Evolutionary conservation across 35 echinoderm and acorn worm genomes (phyloP), one percentile per base, ranked within the genome.

Genomic region (Amphiura filiformis): DNA sequence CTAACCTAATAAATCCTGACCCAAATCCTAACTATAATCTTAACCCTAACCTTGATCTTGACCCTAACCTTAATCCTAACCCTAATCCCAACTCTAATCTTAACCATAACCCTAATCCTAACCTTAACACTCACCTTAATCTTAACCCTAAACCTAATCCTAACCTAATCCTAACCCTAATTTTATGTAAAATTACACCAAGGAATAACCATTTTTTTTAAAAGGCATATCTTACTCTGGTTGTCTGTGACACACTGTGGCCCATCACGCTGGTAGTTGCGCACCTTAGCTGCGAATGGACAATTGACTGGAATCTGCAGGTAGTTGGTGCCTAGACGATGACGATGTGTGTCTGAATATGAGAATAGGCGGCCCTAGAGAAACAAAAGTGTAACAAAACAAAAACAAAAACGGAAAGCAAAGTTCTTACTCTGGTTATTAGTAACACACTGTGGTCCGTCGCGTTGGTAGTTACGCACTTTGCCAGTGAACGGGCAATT

Each of bases 301-400:
- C 96, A 99, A 80, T 99, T 99, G 70, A 99, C 96, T 0, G 92
- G 96, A 15, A 99, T 92, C 81, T 99, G 96, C 5, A 95, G 82
- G 79, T 95, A 99, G 90, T 99, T 98, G 79, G 90, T 93, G 30
- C 96, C 96, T 36, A 99, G 93, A 32, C 96, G 80, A 35, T 99
- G 96, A 33, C 93, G 90, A 56, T 99, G 96, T 12, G 96, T 93
- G 80, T 95, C 93, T 2, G 96, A 88, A 80, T 94, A 99, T 18
- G 96, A 95, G 78, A 92, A 94, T 22, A 99, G 88, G 84, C 96
- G 96, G 36, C 93, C 96, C 96, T 99, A 76, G n/a, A 38, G 57
- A 47, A 80, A 7, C 7, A 52, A 52, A 52, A n/a, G n/a, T n/a
- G n/a, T n/a, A n/a, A n/a, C n/a, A n/a, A n/a, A n/a, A n/a, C n/a